These are phyloP conservation scores for Eupelmus urozonus DNA, from an alignment of 2,888 invertebrate genomes.

Conservation along the genomic window DNA sequence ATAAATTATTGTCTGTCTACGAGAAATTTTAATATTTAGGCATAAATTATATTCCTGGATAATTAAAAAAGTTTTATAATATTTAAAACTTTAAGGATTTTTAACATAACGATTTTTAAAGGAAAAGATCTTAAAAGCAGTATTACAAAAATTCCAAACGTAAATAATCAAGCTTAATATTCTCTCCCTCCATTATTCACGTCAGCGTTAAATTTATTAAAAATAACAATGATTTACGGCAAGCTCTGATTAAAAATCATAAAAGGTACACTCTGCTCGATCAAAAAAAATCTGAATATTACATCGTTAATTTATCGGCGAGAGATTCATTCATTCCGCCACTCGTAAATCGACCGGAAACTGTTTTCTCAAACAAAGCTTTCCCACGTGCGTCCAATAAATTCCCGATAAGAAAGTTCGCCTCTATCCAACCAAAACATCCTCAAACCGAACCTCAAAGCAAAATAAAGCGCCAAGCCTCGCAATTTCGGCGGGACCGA, in stretches of 20 bases:
- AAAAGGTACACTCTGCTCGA: not conserved
- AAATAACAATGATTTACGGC: not conserved
- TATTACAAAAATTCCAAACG: too few relatives aligned
- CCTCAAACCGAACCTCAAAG: too few relatives aligned
- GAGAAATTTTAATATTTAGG: too few relatives aligned
- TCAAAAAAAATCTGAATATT: not conserved
- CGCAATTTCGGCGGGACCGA: not conserved
- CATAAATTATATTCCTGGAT: too few relatives aligned
- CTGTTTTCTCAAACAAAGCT: conserved; percentile 30
- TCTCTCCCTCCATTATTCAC: not conserved
- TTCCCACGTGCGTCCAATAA: not conserved
- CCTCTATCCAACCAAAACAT: too few relatives aligned
- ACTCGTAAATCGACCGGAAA: conserved; percentile 17
- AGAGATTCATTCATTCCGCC: not conserved
- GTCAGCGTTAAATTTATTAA: conserved; percentile 11
- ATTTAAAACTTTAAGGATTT: too few relatives aligned
- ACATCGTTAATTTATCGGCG: conserved; percentile 16
- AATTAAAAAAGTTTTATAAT: too few relatives aligned
- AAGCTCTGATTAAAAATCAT: conserved; percentile 8
- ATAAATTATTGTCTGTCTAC: too few relatives aligned
- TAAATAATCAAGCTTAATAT: too few relatives aligned
- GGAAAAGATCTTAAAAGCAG: too few relatives aligned
- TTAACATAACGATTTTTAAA: too few relatives aligned
- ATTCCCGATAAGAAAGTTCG: conserved; percentile 2
- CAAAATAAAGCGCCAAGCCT: too few relatives aligned